Percentiles rank a stretch among this genome's conserved stretches.
Conservation (phyloP, 2,113 vertebrate genomes). For the Chloroceryle aenea region DNA sequence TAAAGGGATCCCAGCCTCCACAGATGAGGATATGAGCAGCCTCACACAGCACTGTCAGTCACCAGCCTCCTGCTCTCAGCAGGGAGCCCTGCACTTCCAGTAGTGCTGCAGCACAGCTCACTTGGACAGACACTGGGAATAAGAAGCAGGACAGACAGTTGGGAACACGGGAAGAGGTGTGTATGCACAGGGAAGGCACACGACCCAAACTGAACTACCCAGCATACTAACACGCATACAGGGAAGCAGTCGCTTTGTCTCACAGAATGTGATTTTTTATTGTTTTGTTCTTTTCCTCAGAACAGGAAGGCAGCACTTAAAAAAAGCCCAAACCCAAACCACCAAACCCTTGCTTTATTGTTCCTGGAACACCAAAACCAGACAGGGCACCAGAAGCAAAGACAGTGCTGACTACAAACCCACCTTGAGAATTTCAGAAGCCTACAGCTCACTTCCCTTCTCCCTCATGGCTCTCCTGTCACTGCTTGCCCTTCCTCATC, state of each 20-base stretch:
- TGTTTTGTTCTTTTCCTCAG: not conserved
- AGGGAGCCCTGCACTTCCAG: not conserved
- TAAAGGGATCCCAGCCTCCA: not conserved
- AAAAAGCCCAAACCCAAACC: not conserved
- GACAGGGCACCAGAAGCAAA: not conserved
- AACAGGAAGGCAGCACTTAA: not conserved
- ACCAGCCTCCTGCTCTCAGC: not conserved
- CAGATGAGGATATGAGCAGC: rapidly evolving
- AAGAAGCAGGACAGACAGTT: not conserved
- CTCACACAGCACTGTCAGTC: not conserved
- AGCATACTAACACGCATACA: not conserved
- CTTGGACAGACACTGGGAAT: not conserved
- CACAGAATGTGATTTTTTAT: not conserved
- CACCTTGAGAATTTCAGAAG: not conserved
- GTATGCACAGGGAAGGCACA: not conserved
- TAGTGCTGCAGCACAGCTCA: not conserved
- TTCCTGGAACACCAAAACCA: not conserved
- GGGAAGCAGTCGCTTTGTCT: not conserved
- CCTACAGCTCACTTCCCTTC: not conserved
- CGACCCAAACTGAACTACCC: not conserved
- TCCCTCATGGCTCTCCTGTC: not conserved
- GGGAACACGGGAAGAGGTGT: not conserved
- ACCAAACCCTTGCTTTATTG: not conserved
- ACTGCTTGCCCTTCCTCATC: not conserved
- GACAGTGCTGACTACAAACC: not conserved